Base-by-base conservation (phyloP, 2,113 vertebrate species). In the Pterophyllum scalare region DNA sequence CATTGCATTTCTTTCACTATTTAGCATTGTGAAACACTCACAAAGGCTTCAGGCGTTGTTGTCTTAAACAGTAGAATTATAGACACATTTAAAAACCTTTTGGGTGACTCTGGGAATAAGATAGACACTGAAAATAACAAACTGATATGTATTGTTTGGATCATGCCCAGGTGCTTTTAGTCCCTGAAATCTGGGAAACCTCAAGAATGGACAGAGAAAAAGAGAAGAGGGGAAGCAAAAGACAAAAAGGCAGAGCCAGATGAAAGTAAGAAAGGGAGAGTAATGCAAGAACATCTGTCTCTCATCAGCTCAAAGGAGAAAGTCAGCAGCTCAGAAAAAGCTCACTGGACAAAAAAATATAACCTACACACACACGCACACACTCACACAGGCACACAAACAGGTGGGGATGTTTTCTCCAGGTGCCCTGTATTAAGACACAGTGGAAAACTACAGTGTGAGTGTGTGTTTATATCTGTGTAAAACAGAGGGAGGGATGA, bases 211-310 rank as follows among this genome's bases (percentile, higher is more conserved):
- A 79, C 28, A 64, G 82, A 91, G 24, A 57, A 52, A 89, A 65
- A 64, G 46, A 74, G 31, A 43, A 61, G 22, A 81, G 67, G 80
- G 80, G 54, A 9, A 58, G 60, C 75, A 57, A 57, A 11, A 54
- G 46, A 35, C 56, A 54, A 75, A 56, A 54, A 83, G 82, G 76
- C 80, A 52, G 78, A 89, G 65, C 56, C 77, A 75, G 46, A 80
- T 12, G 31, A 84, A 85, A 87, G 83, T 85, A 64, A 85, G 59
- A 60, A 70, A 74, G 57, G 46, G 70, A 79, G 58, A 89, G 80
- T 43, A 54, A 75, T 79, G 89, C 90, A 91, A 93, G 79, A 92
- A 94, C 94, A 95, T 95, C 93, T 95, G 94, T 94, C 88, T 92
- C 89, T 89, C 91, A 95, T 95, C 93, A 93, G 75, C 72, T 77